Conservation (phyloP, 1,140 invertebrate species). For the Tachypleus tridentatus region DNA sequence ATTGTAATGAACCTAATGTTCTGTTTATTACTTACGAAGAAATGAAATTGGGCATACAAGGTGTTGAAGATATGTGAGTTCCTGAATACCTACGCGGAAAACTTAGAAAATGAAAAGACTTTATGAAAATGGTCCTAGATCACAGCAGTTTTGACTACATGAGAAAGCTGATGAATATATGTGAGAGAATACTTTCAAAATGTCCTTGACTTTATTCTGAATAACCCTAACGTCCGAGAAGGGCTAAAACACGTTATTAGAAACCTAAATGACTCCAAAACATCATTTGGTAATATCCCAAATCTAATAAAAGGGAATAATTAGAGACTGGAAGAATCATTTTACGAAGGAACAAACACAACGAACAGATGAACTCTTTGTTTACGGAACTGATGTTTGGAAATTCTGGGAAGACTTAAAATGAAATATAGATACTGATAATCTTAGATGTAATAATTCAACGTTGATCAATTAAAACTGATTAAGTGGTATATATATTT, state of each 20-base stretch:
- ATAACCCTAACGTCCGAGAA: too few relatives aligned
- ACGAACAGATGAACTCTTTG: constrained; percentile 29
- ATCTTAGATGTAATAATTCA: too few relatives aligned
- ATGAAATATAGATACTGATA: too few relatives aligned
- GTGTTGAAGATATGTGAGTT: constrained; percentile 15
- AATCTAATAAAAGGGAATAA: constrained; percentile 35
- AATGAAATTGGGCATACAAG: constrained; percentile 15
- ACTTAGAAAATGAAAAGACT: constrained; percentile 16
- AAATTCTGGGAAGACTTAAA: background rate
- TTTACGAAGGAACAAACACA: constrained; percentile 33
- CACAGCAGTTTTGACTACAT: too few relatives aligned
- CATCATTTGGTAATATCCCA: constrained; percentile 31
- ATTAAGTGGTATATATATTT: too few relatives aligned
- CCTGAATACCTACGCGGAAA: constrained; percentile 10
- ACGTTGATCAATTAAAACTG: too few relatives aligned
- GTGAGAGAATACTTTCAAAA: too few relatives aligned
- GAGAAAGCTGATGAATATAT: constrained; percentile 11
- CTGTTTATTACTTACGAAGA: constrained; percentile 29
- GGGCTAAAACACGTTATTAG: background rate
- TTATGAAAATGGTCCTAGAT: constrained; percentile 11
- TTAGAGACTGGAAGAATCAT: constrained; percentile 39
- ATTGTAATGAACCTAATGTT: constrained; percentile 28
- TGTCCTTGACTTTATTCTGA: too few relatives aligned
- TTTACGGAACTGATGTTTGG: background rate
- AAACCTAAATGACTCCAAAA: background rate